These are phyloP conservation scores for Labeo catla DNA, from an alignment of 2,113 vertebrate genomes.

Conservation along the genomic window DNA sequence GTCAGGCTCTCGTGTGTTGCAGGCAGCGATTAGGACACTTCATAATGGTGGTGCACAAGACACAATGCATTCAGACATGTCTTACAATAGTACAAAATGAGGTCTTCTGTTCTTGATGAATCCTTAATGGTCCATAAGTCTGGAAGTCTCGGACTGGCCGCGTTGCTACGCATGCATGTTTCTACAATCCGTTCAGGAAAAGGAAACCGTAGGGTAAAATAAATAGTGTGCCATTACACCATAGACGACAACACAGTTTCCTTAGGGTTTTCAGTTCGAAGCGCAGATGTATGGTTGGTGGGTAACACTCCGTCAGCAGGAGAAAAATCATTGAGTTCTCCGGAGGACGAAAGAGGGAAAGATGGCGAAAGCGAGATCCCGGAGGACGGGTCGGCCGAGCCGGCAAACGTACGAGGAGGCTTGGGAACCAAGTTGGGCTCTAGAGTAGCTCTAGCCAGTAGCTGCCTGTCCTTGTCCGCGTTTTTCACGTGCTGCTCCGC, in stretches of 20 bases:
- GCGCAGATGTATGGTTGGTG: conserved; percentile 73
- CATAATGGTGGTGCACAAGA: conserved; percentile 54
- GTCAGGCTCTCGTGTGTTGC: conserved; percentile 65
- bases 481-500: conserved; percentile 83
- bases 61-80: conserved; percentile 67
- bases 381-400: conserved; percentile 93
- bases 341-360: conserved; percentile 94
- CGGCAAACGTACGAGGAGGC: conserved; percentile 92
- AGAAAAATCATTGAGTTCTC: conserved; percentile 94
- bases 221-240: conserved; percentile 67
- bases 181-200: conserved; percentile 69
- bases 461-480: conserved; percentile 74
- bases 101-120: conserved; percentile 62
- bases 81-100: conserved; percentile 61
- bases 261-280: conserved; percentile 88
- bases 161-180: conserved; percentile 75
- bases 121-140: conserved; percentile 49
- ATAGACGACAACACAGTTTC: conserved; percentile 76
- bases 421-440: conserved; percentile 97
- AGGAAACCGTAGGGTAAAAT: background rate
- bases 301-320: conserved; percentile 84
- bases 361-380: conserved; percentile 97
- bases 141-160: conserved; percentile 55
- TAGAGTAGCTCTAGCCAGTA: conserved; percentile 90
- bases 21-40: conserved; percentile 73